These are phyloP conservation scores for Sitta europaea DNA, from an alignment of 2,113 vertebrate species.

Conservation along the genomic window DNA sequence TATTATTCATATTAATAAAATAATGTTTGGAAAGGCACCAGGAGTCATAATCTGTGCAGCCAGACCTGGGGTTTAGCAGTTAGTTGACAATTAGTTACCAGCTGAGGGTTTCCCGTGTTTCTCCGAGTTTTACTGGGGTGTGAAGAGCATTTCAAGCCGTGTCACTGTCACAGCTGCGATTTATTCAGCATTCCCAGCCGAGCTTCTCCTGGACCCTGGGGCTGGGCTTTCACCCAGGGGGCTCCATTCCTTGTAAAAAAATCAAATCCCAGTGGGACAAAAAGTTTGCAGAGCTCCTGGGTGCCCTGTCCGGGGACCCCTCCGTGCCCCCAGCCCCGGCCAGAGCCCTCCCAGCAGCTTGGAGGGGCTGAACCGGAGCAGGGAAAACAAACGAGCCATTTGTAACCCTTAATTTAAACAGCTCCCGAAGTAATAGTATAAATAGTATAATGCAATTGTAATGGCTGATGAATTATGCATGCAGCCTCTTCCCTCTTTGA, in stretches of 20 bases:
- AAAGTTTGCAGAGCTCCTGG: not conserved
- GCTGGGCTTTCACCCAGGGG: not conserved
- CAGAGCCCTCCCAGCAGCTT: not conserved
- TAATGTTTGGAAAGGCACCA: constrained; percentile 66
- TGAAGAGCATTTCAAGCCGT: not conserved
- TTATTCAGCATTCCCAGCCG: rapidly evolving
- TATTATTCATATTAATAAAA: constrained; percentile 80
- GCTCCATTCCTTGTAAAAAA: rapidly evolving
- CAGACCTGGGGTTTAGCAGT: not conserved
- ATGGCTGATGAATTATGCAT: constrained; percentile 54
- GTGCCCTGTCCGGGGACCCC: not conserved
- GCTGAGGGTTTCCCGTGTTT: not conserved
- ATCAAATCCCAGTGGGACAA: not conserved
- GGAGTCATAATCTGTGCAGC: not conserved
- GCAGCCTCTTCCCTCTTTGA: constrained; percentile 6
- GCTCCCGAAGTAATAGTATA: constrained; percentile 35
- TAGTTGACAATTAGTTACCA: constrained; percentile 18
- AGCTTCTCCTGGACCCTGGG: rapidly evolving
- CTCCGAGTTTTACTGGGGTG: not conserved
- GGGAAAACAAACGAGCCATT: constrained; percentile 23
- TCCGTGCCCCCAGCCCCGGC: rapidly evolving
- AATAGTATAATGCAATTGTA: constrained; percentile 54
- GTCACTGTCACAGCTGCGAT: rapidly evolving
- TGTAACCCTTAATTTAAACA: constrained; percentile 65
- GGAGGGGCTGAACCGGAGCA: not conserved